These are phyloP conservation scores for Asarcornis scutulata DNA, from an alignment of 2,113 vertebrate species.

Conservation along the genomic window DNA sequence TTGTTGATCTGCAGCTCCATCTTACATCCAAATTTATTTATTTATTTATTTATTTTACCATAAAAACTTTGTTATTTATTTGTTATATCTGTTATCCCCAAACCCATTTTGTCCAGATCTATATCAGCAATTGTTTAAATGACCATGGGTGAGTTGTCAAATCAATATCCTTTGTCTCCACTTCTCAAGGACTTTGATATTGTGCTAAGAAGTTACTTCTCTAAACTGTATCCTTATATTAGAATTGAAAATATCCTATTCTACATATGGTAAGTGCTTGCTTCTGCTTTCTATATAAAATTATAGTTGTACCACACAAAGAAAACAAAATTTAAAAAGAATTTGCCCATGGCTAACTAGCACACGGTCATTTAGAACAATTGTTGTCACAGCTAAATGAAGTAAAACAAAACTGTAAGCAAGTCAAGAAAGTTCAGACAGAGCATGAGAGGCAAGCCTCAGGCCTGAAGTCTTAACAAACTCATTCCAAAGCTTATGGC, in stretches of 20 bases:
- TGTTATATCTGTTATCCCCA: background rate
- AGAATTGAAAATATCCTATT: background rate
- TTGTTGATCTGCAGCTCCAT: background rate
- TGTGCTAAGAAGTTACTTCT: background rate
- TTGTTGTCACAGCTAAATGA: background rate
- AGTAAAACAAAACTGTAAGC: background rate
- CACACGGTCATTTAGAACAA: background rate
- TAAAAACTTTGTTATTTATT: no score
- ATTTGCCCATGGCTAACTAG: no score
- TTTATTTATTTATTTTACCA: background rate
- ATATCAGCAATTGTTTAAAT: background rate
- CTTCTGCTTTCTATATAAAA: background rate
- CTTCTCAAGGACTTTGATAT: background rate
- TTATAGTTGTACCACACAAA: background rate
- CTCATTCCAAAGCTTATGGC: background rate
- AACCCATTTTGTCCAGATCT: background rate
- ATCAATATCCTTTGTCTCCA: background rate
- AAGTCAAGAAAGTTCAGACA: background rate
- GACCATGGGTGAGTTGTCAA: background rate
- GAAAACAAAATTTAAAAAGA: background rate
- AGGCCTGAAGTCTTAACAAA: background rate
- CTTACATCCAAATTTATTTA: background rate
- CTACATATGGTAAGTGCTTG: background rate
- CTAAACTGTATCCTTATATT: background rate
- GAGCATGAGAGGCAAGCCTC: accelerated